A percentile compares a stretch with the other conserved stretches of the same genome.
Conservation (phyloP, 2,797 vertebrate genomes). For the Eulemur coronatus region DNA sequence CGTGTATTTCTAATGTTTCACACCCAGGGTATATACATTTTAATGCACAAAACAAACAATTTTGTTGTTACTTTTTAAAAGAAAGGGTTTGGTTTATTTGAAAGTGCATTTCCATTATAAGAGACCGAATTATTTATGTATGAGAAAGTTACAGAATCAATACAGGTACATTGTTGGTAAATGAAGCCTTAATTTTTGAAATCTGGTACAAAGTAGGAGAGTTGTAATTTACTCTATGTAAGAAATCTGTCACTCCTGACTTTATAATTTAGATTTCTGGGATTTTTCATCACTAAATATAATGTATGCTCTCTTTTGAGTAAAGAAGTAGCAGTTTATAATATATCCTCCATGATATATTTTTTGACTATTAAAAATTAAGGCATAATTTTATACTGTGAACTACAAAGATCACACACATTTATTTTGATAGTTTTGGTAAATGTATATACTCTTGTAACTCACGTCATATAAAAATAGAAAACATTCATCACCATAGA, state of each 20-base stretch:
- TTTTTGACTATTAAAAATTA: neutral
- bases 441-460: neutral
- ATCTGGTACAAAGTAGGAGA: neutral
- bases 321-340: neutral
- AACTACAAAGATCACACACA: neutral
- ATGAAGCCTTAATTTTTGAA: neutral
- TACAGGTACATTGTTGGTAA: neutral
- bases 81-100: neutral
- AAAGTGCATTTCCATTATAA: neutral
- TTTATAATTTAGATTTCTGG: neutral
- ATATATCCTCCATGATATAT: neutral
- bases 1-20: constrained; percentile 4
- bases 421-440: neutral
- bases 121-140: neutral
- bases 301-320: neutral
- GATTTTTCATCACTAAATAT: neutral
- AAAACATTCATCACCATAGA: neutral
- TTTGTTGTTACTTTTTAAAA: neutral
- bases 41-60: neutral
- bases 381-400: neutral
- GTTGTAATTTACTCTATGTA: neutral
- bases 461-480: neutral
- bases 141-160: neutral
- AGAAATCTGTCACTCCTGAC: neutral
- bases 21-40: neutral